A percentile compares a stretch with the other conserved stretches of the same genome.
These are phyloP conservation scores for Baccha elongata DNA, from an alignment of 2,888 invertebrate genomes.

Conservation along the genomic window DNA sequence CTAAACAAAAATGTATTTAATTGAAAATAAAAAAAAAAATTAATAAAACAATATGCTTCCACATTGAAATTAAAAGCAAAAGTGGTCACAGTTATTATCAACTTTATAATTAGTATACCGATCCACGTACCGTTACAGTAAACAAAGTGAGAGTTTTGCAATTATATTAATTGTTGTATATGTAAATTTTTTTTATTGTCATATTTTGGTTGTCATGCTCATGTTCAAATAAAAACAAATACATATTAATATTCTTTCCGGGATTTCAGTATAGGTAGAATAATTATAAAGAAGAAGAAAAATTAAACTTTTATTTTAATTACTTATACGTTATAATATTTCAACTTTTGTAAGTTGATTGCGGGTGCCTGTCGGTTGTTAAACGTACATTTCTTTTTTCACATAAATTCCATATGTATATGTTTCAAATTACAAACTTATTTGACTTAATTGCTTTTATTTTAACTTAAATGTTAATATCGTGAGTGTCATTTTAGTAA, in stretches of 20 bases:
- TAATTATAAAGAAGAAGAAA: background rate
- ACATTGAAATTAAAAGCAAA: conserved; percentile 1
- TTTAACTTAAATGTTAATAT: background rate
- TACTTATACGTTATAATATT: conserved; percentile 16
- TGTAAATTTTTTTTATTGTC: background rate
- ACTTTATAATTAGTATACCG: conserved; percentile 44
- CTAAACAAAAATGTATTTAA: conserved; percentile 8
- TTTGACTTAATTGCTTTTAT: conserved; percentile 1
- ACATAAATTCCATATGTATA: too few relatives aligned
- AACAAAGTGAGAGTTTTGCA: background rate
- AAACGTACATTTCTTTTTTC: too few relatives aligned
- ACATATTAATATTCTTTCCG: conserved; percentile 18
- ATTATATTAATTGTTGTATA: background rate
- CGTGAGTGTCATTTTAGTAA: background rate
- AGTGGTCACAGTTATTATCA: conserved; percentile 19
- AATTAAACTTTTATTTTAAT: conserved; percentile 14
- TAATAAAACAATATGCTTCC: conserved; percentile 54
- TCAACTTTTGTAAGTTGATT: background rate
- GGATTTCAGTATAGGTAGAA: background rate
- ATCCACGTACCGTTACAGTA: conserved; percentile 12
- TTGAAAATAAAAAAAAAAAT: conserved; percentile 19
- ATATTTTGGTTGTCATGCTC: background rate
- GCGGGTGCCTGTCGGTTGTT: background rate
- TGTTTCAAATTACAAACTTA: too few relatives aligned
- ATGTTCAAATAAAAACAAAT: background rate